Percentiles rank a stretch among this genome's conserved stretches.
These are phyloP conservation scores for Aurelia aurita DNA, from an alignment of 30 jellyfish, hydroid and myxozoan genomes.

Conservation along the genomic window DNA sequence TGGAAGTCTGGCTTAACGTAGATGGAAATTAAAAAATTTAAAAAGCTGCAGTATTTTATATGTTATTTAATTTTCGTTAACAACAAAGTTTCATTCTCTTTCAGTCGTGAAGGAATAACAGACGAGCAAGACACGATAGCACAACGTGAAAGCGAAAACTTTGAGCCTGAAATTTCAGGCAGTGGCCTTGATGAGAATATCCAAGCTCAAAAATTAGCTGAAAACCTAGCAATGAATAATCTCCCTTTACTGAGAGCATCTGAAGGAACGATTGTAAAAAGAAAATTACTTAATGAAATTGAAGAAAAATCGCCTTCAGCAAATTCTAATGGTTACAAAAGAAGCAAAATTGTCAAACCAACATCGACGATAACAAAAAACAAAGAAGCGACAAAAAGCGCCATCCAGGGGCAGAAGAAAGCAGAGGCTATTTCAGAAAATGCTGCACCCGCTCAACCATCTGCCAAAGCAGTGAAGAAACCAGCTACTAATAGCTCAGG, in stretches of 20 bases:
- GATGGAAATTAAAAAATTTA: too few relatives aligned
- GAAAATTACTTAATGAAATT: conserved; percentile 33
- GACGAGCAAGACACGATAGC: conserved; percentile 88
- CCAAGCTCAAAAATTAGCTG: conserved; percentile 93
- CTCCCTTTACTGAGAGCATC: conserved; percentile 56
- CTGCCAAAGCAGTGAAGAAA: neutral
- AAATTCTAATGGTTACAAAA: conserved; percentile 6
- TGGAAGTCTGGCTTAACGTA: too few relatives aligned
- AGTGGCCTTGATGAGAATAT: conserved; percentile 88
- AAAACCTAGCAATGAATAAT: conserved; percentile 81
- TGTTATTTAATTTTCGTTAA: too few relatives aligned
- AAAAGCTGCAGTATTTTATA: too few relatives aligned
- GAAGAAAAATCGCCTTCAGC: conserved; percentile 27
- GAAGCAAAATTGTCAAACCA: conserved; percentile 67
- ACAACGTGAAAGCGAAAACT: conserved; percentile 70
- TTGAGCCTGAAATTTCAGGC: conserved; percentile 81
- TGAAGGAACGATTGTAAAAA: conserved; percentile 45
- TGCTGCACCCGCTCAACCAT: conserved; percentile 6
- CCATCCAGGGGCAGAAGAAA: conserved; percentile 29
- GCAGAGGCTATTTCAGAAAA: neutral
- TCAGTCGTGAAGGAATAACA: conserved; percentile 93
- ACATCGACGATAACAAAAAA: conserved; percentile 10
- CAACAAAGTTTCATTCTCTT: neutral
- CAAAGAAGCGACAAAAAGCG: conserved; percentile 9
- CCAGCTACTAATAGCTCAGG: neutral